Percentiles rank a stretch among this genome's conserved stretches.
phyloP scores from a whole-genome alignment of 2,888 invertebrate genomes.

The Cabera pusaria region DNA sequence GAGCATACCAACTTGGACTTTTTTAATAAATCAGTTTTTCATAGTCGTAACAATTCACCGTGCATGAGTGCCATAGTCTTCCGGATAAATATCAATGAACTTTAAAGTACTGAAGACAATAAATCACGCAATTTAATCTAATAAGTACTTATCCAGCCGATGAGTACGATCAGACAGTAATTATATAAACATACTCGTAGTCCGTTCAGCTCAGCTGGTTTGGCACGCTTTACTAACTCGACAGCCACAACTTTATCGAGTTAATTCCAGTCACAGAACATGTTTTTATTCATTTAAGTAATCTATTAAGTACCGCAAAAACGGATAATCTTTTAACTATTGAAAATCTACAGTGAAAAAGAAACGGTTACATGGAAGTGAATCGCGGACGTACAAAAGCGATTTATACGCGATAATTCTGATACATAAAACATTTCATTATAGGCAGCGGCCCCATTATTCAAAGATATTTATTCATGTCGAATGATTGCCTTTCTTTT shows the following conservation, averaged over 20 bases:
- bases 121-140: slow-evolving; percentile 6
- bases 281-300: slow-evolving; percentile 33
- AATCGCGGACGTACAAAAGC: slow-evolving; percentile 52
- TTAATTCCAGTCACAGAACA: slow-evolving; percentile 33
- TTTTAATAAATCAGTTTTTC: no score
- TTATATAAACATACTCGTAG: slow-evolving; percentile 27
- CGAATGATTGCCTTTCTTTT: slow-evolving; percentile 83
- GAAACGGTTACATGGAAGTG: slow-evolving; percentile 53
- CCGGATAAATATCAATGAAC: background rate
- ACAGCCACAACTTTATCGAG: slow-evolving; percentile 33
- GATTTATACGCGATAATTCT: slow-evolving; percentile 73
- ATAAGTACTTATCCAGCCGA: slow-evolving; percentile 2
- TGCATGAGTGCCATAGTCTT: no score
- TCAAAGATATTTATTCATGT: slow-evolving; percentile 83
- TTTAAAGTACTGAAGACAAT: background rate
- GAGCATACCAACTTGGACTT: no score
- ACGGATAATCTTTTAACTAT: slow-evolving; percentile 31
- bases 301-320: slow-evolving; percentile 30
- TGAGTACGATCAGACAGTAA: slow-evolving; percentile 5
- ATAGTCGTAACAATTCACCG: no score
- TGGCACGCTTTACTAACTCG: slow-evolving; percentile 40
- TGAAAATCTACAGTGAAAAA: slow-evolving; percentile 39
- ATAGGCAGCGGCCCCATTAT: slow-evolving; percentile 73
- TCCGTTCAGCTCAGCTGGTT: slow-evolving; percentile 41
- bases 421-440: slow-evolving; percentile 81